Conservation (phyloP, 2,113 vertebrate genomes). For the Oncorhynchus tshawytscha region DNA sequence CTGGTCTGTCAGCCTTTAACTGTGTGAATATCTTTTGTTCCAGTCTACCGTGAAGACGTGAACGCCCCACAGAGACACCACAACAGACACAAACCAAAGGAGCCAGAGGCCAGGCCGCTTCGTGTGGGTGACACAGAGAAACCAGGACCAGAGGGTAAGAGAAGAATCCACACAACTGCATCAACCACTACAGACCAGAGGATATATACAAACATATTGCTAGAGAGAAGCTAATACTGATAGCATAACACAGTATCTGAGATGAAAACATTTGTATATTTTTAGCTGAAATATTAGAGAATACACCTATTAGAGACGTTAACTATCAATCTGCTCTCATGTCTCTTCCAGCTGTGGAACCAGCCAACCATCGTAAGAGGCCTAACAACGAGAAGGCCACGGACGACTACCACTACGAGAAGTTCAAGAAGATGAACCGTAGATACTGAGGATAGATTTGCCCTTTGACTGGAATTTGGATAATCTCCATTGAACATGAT, state of each 20-base stretch:
- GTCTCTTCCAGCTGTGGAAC: slow-evolving; percentile 68
- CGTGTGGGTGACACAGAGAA: slow-evolving; percentile 95
- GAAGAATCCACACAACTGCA: not conserved
- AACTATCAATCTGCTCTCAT: not conserved
- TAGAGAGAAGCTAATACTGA: too few relatives aligned
- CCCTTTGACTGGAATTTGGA: not conserved
- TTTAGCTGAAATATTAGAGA: not conserved
- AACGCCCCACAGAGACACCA: slow-evolving; percentile 90
- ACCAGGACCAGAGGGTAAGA: slow-evolving; percentile 89
- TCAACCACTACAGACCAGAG: too few relatives aligned
- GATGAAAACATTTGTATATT: too few relatives aligned
- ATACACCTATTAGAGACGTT: not conserved
- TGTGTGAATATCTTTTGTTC: not conserved
- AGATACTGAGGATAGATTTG: slow-evolving; percentile 76
- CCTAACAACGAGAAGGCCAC: slow-evolving; percentile 96
- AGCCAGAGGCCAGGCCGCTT: slow-evolving; percentile 91
- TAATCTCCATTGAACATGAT: not conserved
- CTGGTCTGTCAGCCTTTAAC: not conserved
- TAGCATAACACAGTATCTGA: too few relatives aligned
- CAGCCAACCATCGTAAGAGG: slow-evolving; percentile 88
- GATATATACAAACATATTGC: too few relatives aligned
- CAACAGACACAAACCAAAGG: slow-evolving; percentile 81
- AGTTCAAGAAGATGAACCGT: slow-evolving; percentile 99
- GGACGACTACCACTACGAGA: slow-evolving; percentile 98
- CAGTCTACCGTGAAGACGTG: slow-evolving; percentile 94